Evolutionary conservation across 2,113 vertebrate genomes (phyloP).

Genomic region (Nannobrachium achirus): DNA sequence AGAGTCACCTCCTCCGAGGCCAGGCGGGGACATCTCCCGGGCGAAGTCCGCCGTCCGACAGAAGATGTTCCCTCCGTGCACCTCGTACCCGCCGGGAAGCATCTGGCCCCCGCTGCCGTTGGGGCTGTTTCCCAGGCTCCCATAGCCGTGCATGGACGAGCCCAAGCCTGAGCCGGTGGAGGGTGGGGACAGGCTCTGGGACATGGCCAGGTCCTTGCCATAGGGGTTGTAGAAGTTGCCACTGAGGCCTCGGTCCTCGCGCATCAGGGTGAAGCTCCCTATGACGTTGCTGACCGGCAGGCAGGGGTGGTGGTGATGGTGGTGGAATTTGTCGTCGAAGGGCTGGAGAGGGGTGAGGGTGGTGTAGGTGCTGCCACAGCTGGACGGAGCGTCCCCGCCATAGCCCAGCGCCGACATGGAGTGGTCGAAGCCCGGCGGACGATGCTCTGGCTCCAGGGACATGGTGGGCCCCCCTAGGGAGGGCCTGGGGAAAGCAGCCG

Average conservation of each 20-base stretch:
- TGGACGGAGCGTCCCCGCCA: conserved; percentile 81
- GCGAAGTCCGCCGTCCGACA: conserved; percentile 81
- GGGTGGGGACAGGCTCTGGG: conserved; percentile 79
- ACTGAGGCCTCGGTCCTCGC: conserved; percentile 81
- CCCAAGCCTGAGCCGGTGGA: conserved; percentile 73
- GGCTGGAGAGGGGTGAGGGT: conserved; percentile 85
- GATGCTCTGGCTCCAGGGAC: conserved; percentile 81
- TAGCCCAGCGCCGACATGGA: conserved; percentile 83
- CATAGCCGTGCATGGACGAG: conserved; percentile 78
- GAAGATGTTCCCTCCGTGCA: conserved; percentile 81
- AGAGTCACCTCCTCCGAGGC: conserved; percentile 66
- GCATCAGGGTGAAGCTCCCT: conserved; percentile 86
- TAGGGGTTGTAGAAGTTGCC: conserved; percentile 85
- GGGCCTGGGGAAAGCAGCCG: conserved; percentile 80
- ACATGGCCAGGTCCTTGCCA: conserved; percentile 82
- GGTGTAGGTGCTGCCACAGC: conserved; percentile 82
- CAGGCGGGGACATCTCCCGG: conserved; percentile 82
- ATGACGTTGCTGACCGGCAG: conserved; percentile 85
- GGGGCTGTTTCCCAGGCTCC: conserved; percentile 71
- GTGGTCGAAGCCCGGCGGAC: conserved; percentile 76
- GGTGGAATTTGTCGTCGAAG: conserved; percentile 85
- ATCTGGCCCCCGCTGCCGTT: conserved; percentile 76
- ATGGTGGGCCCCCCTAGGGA: conserved; percentile 79
- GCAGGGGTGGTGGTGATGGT: conserved; percentile 82
- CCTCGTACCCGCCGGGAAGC: conserved; percentile 78